Evolutionary conservation across 2,113 vertebrate species (phyloP).

Genomic region (Passer domesticus): DNA sequence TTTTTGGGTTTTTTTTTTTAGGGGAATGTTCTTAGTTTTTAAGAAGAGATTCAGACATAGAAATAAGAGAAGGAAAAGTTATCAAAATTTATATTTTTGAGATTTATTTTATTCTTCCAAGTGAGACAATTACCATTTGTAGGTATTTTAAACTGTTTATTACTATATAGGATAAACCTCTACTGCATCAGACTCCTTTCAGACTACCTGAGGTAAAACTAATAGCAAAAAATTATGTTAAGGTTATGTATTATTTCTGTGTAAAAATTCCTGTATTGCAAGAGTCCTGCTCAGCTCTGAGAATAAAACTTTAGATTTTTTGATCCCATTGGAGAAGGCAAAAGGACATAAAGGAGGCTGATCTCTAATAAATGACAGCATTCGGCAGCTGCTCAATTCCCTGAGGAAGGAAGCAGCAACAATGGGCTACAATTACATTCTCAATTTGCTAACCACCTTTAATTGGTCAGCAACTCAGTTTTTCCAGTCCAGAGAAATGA

Average conservation of each 20-base stretch:
- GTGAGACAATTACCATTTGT: background rate
- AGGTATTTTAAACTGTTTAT: background rate
- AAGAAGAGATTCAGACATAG: background rate
- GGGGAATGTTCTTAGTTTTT: background rate
- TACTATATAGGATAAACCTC: background rate
- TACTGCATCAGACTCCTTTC: background rate
- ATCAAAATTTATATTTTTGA: background rate
- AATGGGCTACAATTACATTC: background rate
- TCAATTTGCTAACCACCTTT: background rate
- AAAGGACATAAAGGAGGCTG: background rate
- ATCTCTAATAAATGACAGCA: background rate
- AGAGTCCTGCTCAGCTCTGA: background rate
- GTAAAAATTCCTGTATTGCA: background rate
- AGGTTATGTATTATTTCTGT: background rate
- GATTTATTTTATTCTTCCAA: background rate
- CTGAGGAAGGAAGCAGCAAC: background rate
- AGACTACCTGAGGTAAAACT: background rate
- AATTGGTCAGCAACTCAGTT: background rate
- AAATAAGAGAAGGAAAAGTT: background rate
- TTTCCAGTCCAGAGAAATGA: background rate
- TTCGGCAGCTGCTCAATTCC: background rate
- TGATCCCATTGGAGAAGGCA: background rate
- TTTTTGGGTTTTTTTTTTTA: background rate
- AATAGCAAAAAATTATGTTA: background rate
- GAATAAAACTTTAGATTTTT: background rate